Evolutionary conservation across 1,140 invertebrate species (phyloP), one percentile per base, ranked within the genome.

Genomic region (Hypsibius dujardini): DNA sequence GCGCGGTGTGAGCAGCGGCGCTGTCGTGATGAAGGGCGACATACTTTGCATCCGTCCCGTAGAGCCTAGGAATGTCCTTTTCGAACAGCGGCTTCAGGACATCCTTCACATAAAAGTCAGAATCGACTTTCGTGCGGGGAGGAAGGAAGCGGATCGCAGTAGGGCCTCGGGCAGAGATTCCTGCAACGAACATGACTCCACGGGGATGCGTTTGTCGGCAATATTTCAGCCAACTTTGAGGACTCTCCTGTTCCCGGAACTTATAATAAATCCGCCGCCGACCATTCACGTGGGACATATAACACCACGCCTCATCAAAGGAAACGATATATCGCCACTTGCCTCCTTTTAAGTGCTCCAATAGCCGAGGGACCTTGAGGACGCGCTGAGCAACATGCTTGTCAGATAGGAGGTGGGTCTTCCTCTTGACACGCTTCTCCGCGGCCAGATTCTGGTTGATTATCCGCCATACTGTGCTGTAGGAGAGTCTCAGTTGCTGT

Each of bases 191-290:
- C 50, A 56, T 56, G 50, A 56, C n/a, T 12, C 50, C 50, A 12
- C n/a, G 7, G 50, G 50, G 50, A n/a, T 56, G 50, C 50, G 7
- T 56, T 56, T 56, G 50, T 56, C n/a, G 50, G n/a, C 50, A 56
- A 56, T 56, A 12, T n/a, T 56, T 56, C 50, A 12, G 7, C 50
- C 50, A 56, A 12, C n/a, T n/a, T 56, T 56, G 7, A n/a, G 7
- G n/a, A n/a, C n/a, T 56, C 50, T 56, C 50, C 50, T n/a, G n/a
- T 56, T n/a, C 50, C 7, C 50, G 50, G n/a, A 56, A 56, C 50
- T 56, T 56, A n/a, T 56, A 56, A n/a, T 56, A 56, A n/a, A 56
- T n/a, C 50, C n/a, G 7, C 50, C 50, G 50, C 50, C n/a, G 50
- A 56, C 50, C 50, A 56, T 56, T 56, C 50, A 56, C 50, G 50